These are phyloP conservation scores for Chlamydotis undulata DNA, from an alignment of 2,113 vertebrate species.

Conservation along the genomic window DNA sequence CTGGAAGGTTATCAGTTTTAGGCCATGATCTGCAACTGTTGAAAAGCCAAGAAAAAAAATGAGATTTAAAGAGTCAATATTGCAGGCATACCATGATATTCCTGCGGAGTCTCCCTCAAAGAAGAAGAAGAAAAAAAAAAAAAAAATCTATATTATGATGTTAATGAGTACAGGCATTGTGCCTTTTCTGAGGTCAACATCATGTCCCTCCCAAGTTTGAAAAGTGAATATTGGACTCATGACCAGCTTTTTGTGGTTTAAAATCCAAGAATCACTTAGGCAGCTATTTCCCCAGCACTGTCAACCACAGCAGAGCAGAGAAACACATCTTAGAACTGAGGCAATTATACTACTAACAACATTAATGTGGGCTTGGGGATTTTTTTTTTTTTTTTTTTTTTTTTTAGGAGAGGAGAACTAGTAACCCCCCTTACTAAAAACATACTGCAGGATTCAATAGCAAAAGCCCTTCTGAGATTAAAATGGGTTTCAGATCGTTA, in stretches of 20 bases:
- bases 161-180: background rate
- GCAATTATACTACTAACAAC: background rate
- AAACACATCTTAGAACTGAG: background rate
- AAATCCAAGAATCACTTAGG: conserved; percentile 7
- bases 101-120: background rate
- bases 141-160: background rate
- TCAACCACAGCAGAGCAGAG: conserved; percentile 50
- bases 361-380: background rate
- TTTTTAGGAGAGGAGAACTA: background rate
- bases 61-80: background rate
- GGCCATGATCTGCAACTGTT: background rate
- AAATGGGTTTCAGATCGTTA: background rate
- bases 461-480: background rate
- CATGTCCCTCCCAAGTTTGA: background rate
- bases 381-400: too few relatives aligned
- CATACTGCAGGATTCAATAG: background rate
- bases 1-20: background rate
- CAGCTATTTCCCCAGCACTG: conserved; percentile 22
- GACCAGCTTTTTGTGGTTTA: conserved; percentile 4
- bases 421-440: background rate
- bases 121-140: background rate
- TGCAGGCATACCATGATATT: background rate
- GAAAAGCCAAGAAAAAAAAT: background rate
- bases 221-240: conserved; percentile 32
- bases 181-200: conserved; percentile 34